Base-by-base conservation (phyloP, 1,140 invertebrate genomes). In the Drosophila eugracilis region DNA sequence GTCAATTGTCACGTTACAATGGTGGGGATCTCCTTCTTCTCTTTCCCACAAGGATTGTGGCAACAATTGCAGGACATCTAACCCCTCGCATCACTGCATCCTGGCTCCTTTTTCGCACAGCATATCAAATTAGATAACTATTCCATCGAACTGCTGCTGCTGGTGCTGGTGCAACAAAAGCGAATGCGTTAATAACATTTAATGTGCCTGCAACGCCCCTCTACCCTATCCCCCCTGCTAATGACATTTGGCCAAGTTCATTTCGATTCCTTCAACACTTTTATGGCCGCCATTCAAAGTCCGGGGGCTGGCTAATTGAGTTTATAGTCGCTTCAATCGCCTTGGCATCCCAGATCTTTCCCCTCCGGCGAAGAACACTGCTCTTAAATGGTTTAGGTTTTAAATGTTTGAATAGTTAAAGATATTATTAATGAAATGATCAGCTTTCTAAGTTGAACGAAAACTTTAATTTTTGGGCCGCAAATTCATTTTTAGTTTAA, bases 121-220 rank as follows among this genome's bases (percentile, higher is more conserved):
- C 78, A 73, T 75, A 59, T 74, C 24, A 88, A 86, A 86, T 88
- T 83, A 86, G 75, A 86, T 86, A 86, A 86, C 74, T 41, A 83
- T 86, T 83, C 78, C 57, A 86, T 86, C 66, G 81, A 84, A 75
- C 59, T 54, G 37, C 44, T 57, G 30, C n/a, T n/a, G 7, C 26
- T 26, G 30, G 9, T 32, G 30, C 30, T 32, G 34, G 21, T 62
- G 50, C 57, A 72, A 73, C 44, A 66, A 63, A 55, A 24, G 72
- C 71, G 59, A 75, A 44, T 63, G 83, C 75, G 83, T 83, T 86
- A 88, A 86, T 86, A 88, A 88, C 83, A 86, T 86, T 86, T 88
- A 88, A 86, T 88, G 83, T 73, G 70, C 21, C 14, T 49, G 36
- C 32, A 26, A 37, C 67, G 30, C 34, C 21, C 26, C 10, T 15